Conservation (phyloP, 2,113 vertebrate genomes). For the Nothobranchius kuhntae region DNA sequence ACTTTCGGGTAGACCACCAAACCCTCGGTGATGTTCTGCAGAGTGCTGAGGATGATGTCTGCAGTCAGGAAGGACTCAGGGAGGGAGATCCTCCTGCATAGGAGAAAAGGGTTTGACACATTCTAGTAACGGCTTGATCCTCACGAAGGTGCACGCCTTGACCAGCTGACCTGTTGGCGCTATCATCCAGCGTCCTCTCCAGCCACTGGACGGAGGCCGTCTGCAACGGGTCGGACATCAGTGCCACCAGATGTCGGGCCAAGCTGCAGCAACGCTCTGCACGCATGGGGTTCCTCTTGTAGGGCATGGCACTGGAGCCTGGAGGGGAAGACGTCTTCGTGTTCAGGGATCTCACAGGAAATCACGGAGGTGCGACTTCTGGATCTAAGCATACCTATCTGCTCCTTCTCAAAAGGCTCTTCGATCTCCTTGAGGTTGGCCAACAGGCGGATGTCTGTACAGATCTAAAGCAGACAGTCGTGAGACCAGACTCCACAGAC, state of each 20-base stretch:
- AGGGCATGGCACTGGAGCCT: constrained; percentile 99
- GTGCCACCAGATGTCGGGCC: constrained; percentile 91
- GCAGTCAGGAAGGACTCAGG: constrained; percentile 94
- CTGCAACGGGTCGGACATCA: constrained; percentile 89
- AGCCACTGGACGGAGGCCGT: constrained; percentile 96
- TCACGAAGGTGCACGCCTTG: too few species aligned
- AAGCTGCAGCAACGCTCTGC: constrained; percentile 96
- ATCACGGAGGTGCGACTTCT: not conserved
- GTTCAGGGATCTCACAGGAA: rapidly evolving
- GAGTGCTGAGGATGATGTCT: constrained; percentile 93
- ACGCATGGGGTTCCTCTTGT: constrained; percentile 98
- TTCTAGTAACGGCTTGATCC: too few species aligned
- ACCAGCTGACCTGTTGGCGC: constrained; percentile 89
- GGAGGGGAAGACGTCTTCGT: not conserved
- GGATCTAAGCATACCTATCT: constrained; percentile 83
- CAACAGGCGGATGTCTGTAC: constrained; percentile 93
- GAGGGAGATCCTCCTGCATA: constrained; percentile 89
- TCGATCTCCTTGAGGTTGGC: constrained; percentile 96
- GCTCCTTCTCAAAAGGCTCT: constrained; percentile 97
- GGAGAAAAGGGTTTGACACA: too few species aligned
- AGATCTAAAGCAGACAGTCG: constrained; percentile 80
- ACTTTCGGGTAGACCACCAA: constrained; percentile 98
- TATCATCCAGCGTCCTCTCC: constrained; percentile 94
- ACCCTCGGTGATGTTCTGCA: constrained; percentile 97
- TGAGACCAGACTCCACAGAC: not conserved